phyloP scores from a whole-genome alignment of 2,888 invertebrate genomes.

The Lithophane socia region DNA sequence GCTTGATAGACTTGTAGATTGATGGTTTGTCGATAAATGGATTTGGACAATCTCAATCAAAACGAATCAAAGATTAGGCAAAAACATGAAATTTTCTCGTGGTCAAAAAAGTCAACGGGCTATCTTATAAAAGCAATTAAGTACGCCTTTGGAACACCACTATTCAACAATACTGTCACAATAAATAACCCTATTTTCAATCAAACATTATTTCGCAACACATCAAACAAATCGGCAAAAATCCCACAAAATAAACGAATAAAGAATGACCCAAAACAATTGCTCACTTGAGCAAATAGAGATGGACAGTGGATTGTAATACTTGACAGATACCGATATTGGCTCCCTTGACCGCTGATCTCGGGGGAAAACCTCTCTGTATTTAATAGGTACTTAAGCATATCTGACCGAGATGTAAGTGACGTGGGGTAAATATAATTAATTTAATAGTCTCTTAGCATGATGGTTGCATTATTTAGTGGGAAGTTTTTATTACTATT shows the following conservation, averaged over 20 bases:
- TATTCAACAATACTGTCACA: background rate
- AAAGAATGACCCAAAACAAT: conserved; percentile 42
- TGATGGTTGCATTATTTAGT: background rate
- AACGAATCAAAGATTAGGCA: background rate
- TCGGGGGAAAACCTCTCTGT: conserved; percentile 35
- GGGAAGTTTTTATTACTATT: too few species aligned
- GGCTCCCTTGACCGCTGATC: conserved; percentile 36
- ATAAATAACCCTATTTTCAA: too few species aligned
- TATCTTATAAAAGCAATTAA: too few species aligned
- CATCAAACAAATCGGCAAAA: background rate
- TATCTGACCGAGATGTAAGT: conserved; percentile 29
- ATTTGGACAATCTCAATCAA: conserved; percentile 20
- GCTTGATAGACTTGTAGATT: conserved; percentile 37
- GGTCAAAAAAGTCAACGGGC: background rate
- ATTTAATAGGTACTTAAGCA: conserved; percentile 37
- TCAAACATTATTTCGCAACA: too few species aligned
- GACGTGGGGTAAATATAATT: conserved; percentile 33
- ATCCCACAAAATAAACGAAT: conserved; percentile 15
- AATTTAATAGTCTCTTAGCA: conserved; percentile 29
- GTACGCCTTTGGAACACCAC: background rate
- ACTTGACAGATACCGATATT: conserved; percentile 52
- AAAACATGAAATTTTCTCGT: background rate
- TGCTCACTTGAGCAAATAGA: conserved; percentile 47
- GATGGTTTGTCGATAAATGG: conserved; percentile 13
- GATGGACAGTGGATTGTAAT: conserved; percentile 32